Evolutionary conservation across 2,888 invertebrate species (phyloP).

Genomic region (Arctia plantaginis): DNA sequence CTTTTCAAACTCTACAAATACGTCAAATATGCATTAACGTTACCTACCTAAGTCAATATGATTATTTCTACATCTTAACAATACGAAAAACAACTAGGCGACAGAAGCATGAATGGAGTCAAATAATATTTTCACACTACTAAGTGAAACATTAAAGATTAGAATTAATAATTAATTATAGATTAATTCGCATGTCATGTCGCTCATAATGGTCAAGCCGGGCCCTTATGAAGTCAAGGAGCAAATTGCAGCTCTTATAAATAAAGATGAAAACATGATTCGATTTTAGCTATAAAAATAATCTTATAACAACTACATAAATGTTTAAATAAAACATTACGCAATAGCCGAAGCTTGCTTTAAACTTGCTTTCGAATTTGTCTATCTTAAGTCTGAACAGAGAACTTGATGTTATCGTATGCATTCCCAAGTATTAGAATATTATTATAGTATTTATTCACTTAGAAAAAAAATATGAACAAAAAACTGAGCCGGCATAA

Average conservation of each 20-base stretch:
- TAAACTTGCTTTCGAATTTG: constrained; percentile 36
- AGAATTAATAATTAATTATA: no score
- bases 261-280: not conserved
- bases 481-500: not conserved
- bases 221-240: no score
- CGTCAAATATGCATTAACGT: no score
- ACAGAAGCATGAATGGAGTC: not conserved
- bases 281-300: not conserved
- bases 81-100: not conserved
- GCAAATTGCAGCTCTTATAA: no score
- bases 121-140: not conserved
- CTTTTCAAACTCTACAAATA: no score
- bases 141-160: not conserved
- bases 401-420: constrained; percentile 37
- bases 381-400: constrained; percentile 28
- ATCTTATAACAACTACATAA: not conserved
- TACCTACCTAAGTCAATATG: no score
- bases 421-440: constrained; percentile 39
- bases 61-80: no score
- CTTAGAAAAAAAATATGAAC: constrained; percentile 19
- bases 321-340: constrained; percentile 20
- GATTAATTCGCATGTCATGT: no score
- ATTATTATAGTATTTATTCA: constrained; percentile 25
- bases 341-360: constrained; percentile 29
- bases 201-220: no score